Base-by-base conservation (phyloP, 2,113 vertebrate genomes). In the Microcebus murinus region DNA sequence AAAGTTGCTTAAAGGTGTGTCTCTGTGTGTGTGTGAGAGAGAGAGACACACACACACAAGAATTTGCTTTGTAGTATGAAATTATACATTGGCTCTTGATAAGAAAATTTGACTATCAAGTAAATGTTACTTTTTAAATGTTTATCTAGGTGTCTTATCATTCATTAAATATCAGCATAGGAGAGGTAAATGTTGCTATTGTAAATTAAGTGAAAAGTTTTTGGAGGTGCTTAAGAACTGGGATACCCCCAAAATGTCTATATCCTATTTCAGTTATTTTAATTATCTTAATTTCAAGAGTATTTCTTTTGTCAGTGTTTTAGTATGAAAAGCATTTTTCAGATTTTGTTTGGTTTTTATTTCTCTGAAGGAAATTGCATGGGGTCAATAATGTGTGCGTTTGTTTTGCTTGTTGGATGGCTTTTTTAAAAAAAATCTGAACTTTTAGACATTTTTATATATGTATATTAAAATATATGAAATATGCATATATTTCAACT, bases 261-360 rank as follows among this genome's bases (percentile, higher is more conserved):
- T 74, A 27, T 11, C n/a, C 9, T 82, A 1, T 52, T 73, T 61
- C 17, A 29, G 4, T 2, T n/a, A 67, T 50, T 29, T 90, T 94
- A 45, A 14, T 65, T 39, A 8, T 84, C 8, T 65, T 87, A 52
- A 29, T 94, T 70, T 76, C 13, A 79, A 82, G 48, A 57, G 70
- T 29, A 17, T 81, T 90, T 81, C 67, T 92, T 70, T 94, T 91
- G 52, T 86, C 85, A 81, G 52, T 25, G 27, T 87, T 94, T 97
- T 82, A 80, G 52, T 48, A 71, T 48, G 0, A 68, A 70, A 79
- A 70, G 0, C 85, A 7, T 91, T 86, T 20, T 96, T 61, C 39
- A 86, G n/a, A 18, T 82, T 90, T 88, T 76, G 11, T n/a, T 63
- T 76, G 48, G 5, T 34, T 87, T 67, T 91, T 94, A 59, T 68